Evolutionary conservation across 2,113 vertebrate species (phyloP), one percentile per base, ranked within the genome.

Genomic region (Megaceryle maxima): DNA sequence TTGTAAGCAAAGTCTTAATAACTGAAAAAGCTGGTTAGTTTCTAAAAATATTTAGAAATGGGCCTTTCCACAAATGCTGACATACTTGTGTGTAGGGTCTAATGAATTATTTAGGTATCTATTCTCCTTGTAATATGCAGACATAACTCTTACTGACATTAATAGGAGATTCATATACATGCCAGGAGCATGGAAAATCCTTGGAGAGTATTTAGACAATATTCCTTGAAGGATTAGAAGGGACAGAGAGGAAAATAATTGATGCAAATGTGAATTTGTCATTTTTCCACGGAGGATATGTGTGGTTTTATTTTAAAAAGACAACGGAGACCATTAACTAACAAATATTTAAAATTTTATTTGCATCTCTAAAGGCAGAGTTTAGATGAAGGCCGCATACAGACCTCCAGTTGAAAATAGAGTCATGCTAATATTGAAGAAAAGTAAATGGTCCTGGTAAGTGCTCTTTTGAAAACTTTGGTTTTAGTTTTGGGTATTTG

Each of bases 101-200:
- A 72, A 94, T 94, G 25, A 93, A 95, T 96, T 96, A 96, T 97
- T 97, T 97, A 97, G 63, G n/a, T 81, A 77, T 95, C 88, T 89
- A 10, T 76, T 95, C 88, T 94, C 33, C 80, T 73, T 70, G 33
- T 7, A 3, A 72, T 85, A 94, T 33, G 76, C 44, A 91, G 51
- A 76, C 91, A 95, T 95, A 96, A 96, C 70, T 96, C 89, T 95
- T 55, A n/a, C 25, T 96, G 96, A 92, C 97, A 96, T 51, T 95
- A 96, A 94, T 83, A 85, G 82, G 82, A 92, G 82, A 92, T 96
- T 96, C 84, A 83, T 77, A 93, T 92, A 88, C 70, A 55, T 95
- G 92, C 69, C 87, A 92, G 67, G 56, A 87, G 67, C 73, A 79
- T 63, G 73, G 64, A 87, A 88, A 92, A 87, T 73, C 95, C 74